Evolutionary conservation across 2,888 invertebrate species (phyloP).

Genomic region (Ochropleura leucogaster): DNA sequence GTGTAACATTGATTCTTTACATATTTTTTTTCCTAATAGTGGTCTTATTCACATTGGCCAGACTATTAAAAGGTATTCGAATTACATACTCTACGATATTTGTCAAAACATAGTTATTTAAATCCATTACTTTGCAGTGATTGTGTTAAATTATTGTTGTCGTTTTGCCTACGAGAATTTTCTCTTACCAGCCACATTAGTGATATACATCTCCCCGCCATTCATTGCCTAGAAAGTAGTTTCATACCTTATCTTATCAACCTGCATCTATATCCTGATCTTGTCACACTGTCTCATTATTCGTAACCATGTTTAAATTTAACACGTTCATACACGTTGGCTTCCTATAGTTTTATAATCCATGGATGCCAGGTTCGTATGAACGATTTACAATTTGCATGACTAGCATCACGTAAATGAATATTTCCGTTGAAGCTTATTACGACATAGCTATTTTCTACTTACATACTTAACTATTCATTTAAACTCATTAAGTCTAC

Average conservation of each 20-base stretch:
- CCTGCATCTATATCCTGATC: slow-evolving; percentile 36
- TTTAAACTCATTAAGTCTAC: slow-evolving; percentile 27
- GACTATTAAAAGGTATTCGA: neutral
- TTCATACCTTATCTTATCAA: slow-evolving; percentile 32
- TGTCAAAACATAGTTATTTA: neutral
- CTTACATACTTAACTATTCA: slow-evolving; percentile 46
- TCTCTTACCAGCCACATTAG: slow-evolving; percentile 11
- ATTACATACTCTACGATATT: neutral
- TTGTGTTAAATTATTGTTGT: slow-evolving; percentile 1
- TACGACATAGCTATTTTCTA: slow-evolving; percentile 45
- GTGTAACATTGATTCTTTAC: slow-evolving; percentile 11
- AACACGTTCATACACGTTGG: neutral
- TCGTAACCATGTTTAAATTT: slow-evolving; percentile 11
- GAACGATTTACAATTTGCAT: slow-evolving; percentile 56
- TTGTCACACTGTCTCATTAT: slow-evolving; percentile 1
- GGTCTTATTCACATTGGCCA: slow-evolving; percentile 14
- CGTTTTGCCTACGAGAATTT: slow-evolving; percentile 4
- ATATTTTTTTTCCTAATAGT: slow-evolving; percentile 6
- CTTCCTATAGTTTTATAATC: slow-evolving; percentile 54
- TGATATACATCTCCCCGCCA: slow-evolving; percentile 34
- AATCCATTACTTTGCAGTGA: neutral
- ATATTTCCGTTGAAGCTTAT: slow-evolving; percentile 58
- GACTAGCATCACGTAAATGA: slow-evolving; percentile 53
- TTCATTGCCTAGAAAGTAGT: slow-evolving; percentile 40
- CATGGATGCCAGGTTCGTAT: slow-evolving; percentile 39